Conservation (phyloP, 2,113 vertebrate genomes). For the Tamias sibiricus region DNA sequence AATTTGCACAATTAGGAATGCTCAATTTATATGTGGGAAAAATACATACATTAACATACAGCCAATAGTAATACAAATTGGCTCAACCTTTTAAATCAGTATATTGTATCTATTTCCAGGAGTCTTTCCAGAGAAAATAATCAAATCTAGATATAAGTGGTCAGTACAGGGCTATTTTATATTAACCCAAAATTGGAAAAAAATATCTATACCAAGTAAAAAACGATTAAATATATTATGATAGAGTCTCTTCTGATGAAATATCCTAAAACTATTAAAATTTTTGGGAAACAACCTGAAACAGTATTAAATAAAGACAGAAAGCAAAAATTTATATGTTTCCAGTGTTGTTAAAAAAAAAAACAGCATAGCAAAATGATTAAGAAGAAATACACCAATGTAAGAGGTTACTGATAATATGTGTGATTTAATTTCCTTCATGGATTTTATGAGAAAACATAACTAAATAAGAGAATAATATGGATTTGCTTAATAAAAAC, state of each 20-base stretch:
- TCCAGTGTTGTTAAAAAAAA: constrained; percentile 44
- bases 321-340: constrained; percentile 38
- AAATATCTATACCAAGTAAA: neutral
- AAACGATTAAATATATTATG: constrained; percentile 10
- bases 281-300: neutral
- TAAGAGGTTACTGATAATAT: constrained; percentile 6
- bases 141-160: constrained; percentile 37
- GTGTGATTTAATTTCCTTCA: constrained; percentile 45
- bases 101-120: constrained; percentile 25
- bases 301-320: constrained; percentile 40
- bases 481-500: constrained; percentile 23
- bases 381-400: constrained; percentile 49
- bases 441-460: constrained; percentile 42
- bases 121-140: constrained; percentile 28
- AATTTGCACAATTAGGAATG: neutral
- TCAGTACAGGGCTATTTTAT: constrained; percentile 9
- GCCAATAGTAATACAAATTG: constrained; percentile 25
- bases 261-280: constrained; percentile 28
- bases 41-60: neutral
- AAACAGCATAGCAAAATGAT: constrained; percentile 20
- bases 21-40: neutral
- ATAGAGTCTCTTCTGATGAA: constrained; percentile 15
- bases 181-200: constrained; percentile 29
- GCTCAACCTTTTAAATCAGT: neutral
- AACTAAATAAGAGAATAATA: neutral